phyloP scores from a whole-genome alignment of 2,113 vertebrate genomes.

The Hemiprocne comata region DNA sequence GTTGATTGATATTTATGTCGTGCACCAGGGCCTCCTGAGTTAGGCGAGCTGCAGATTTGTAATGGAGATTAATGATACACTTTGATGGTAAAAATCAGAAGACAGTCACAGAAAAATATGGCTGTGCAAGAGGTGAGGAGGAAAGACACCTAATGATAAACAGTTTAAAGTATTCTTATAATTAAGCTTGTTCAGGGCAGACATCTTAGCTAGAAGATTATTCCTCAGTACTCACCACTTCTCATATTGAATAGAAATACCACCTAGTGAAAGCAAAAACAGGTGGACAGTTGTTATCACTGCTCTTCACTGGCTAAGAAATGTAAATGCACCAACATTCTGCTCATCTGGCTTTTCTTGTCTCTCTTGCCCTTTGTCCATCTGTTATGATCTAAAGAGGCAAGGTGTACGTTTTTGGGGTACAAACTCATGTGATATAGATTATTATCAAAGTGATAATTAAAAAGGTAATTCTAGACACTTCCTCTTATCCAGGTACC shows the following conservation, averaged over 20 bases:
- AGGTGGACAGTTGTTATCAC: background rate
- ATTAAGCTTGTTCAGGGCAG: background rate
- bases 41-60: background rate
- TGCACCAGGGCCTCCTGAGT: background rate
- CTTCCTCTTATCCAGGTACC: background rate
- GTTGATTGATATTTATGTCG: background rate
- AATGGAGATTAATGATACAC: background rate
- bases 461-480: background rate
- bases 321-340: background rate
- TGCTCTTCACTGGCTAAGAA: background rate
- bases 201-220: background rate
- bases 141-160: background rate
- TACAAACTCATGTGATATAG: background rate
- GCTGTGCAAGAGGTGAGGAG: background rate
- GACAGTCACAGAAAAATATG: background rate
- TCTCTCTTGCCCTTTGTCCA: background rate
- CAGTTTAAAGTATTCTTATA: background rate
- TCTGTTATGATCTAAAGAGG: background rate
- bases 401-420: background rate
- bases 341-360: background rate
- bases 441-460: background rate
- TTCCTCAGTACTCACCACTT: background rate
- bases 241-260: background rate
- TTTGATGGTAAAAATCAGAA: background rate
- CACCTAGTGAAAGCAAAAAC: background rate